Evolutionary conservation across 2,797 vertebrate genomes (phyloP).

Genomic region (Rhynchonycteris naso): DNA sequence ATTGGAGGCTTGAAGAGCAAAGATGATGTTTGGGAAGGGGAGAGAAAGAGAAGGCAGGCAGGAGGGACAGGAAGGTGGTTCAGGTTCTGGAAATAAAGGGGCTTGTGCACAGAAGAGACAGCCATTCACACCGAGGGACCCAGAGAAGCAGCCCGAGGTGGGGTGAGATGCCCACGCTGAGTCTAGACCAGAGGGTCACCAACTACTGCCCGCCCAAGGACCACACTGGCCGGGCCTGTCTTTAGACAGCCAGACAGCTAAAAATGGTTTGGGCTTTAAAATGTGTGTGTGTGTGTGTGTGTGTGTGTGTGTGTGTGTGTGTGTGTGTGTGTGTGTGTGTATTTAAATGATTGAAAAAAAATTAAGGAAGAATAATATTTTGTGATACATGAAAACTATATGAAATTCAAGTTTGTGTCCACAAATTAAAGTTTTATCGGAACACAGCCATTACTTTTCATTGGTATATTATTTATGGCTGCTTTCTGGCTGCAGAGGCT

Average conservation of each 20-base stretch:
- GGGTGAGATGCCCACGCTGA: neutral
- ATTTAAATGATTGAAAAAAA: neutral
- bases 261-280: neutral
- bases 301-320: no score
- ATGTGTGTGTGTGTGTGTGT: no score
- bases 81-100: neutral
- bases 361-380: neutral
- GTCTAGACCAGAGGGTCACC: neutral
- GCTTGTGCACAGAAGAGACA: rapidly evolving
- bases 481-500: neutral
- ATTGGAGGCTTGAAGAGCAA: neutral
- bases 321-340: no score
- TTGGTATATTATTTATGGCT: neutral
- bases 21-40: neutral
- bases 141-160: neutral
- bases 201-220: rapidly evolving
- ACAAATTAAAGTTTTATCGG: neutral
- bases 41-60: neutral
- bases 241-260: rapidly evolving
- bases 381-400: neutral
- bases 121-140: rapidly evolving
- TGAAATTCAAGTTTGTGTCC: neutral
- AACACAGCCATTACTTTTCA: no score
- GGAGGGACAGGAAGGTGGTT: neutral
- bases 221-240: rapidly evolving